Conservation (phyloP, 2,113 vertebrate species). For the Triplophysa tibetana region DNA sequence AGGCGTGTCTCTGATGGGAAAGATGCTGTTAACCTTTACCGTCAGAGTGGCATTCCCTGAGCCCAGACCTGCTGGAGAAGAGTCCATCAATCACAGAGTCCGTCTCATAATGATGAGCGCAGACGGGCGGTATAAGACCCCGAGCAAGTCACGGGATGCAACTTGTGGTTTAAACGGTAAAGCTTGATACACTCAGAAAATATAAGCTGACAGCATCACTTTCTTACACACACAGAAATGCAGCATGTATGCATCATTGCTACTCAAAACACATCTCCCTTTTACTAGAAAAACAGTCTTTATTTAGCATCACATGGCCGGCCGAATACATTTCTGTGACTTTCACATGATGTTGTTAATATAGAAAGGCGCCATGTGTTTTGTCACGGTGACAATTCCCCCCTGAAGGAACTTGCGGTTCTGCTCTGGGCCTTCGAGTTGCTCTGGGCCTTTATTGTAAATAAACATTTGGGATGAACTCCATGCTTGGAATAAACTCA, state of each 20-base stretch:
- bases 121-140: neutral
- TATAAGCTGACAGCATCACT: neutral
- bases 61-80: slow-evolving; percentile 7
- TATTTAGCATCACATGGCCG: no score
- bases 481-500: no score
- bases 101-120: neutral
- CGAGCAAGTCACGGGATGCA: slow-evolving; percentile 11
- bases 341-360: no score
- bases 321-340: no score
- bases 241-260: neutral
- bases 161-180: slow-evolving; percentile 13
- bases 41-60: neutral
- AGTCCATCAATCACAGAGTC: slow-evolving; percentile 39
- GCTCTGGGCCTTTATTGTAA: no score
- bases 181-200: neutral
- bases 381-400: no score
- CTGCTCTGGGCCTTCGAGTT: no score
- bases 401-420: no score
- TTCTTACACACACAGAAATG: neutral
- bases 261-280: no score
- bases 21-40: slow-evolving; percentile 44
- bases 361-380: no score
- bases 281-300: no score
- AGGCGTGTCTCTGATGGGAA: slow-evolving; percentile 29
- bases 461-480: no score